A percentile compares a stretch with the other conserved stretches of the same genome.
phyloP scores from a whole-genome alignment of 1,140 invertebrate genomes.

The Thaumetopoea pityocampa region DNA sequence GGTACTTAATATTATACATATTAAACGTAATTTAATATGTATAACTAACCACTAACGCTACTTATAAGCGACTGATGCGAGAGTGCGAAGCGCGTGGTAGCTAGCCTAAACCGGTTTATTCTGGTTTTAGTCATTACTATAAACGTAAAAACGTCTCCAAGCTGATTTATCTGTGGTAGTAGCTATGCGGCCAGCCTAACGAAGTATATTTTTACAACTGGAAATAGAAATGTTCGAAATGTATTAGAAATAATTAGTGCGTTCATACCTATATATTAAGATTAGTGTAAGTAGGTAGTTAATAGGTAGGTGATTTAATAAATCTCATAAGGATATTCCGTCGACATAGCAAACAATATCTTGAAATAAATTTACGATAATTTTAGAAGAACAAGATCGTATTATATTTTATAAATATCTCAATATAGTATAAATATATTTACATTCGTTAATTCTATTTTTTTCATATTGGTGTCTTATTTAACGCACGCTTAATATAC shows the following conservation, averaged over 20 bases:
- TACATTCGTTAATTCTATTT: slow-evolving; percentile 68
- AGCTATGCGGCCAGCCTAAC: too few species aligned
- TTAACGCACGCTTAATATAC: slow-evolving; percentile 64
- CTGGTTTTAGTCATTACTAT: too few species aligned
- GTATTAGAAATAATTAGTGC: slow-evolving; percentile 42
- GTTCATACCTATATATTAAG: slow-evolving; percentile 47
- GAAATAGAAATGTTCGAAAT: slow-evolving; percentile 32
- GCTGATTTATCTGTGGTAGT: too few species aligned
- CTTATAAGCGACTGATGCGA: too few species aligned
- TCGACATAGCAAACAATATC: slow-evolving; percentile 50
- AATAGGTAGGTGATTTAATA: slow-evolving; percentile 29
- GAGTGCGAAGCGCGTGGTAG: too few species aligned
- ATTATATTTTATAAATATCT: slow-evolving; percentile 75
- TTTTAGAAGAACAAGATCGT: slow-evolving; percentile 70
- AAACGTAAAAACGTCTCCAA: too few species aligned
- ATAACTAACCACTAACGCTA: too few species aligned
- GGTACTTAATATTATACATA: too few species aligned
- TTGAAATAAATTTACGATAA: slow-evolving; percentile 61
- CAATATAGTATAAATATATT: slow-evolving; percentile 74
- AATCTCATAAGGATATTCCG: slow-evolving; percentile 41
- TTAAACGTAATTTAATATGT: too few species aligned
- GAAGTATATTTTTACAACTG: slow-evolving; percentile 43
- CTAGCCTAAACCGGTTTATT: too few species aligned
- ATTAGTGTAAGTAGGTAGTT: slow-evolving; percentile 28
- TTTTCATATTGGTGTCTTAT: slow-evolving; percentile 72